Evolutionary conservation across 2,888 invertebrate genomes (phyloP), one percentile per base, ranked within the genome.

Genomic region (Sarcophaga rosellei): DNA sequence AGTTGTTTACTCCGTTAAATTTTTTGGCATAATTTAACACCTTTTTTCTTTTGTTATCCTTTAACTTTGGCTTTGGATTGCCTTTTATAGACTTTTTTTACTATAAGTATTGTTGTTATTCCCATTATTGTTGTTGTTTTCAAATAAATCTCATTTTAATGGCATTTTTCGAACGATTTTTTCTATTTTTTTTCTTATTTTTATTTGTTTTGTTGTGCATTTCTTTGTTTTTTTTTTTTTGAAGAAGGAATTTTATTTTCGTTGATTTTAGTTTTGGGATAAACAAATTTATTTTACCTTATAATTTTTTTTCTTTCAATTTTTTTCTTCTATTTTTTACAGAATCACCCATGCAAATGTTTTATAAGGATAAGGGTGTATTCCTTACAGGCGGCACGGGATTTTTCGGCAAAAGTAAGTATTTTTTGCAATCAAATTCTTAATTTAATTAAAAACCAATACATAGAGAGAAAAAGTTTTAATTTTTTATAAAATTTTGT

Each of bases 301-400:
- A 66, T 10, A 35, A 35, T 8, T 35, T 35, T 35, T 25, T 75
- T 66, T 59, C 35, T 44, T n/a, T 69, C 53, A n/a, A 47, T 47
- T 72, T 25, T 65, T 23, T 8, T 25, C 47, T 44, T 57, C 74
- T 76, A 75, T 61, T 84, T 88, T 73, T 89, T 91, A 89, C 89
- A 89, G 91, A 92, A 86, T 91, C 93, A 80, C 91, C 91, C 86
- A 91, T 95, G 72, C 95, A 95, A 89, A 93, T 94, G 90, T 96
- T 96, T 91, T 96, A 95, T 89, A 92, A 94, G 88, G 95, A 94
- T 57, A 95, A 95, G 90, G 95, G 94, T 92, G 90, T 95, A 0
- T 93, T 95, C 47, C 94, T 96, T 25, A 95, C 95, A 81, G 95
- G 95, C 87, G 95, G 94, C 68, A 95, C 95, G 80, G 95, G 95